Base-by-base conservation (phyloP, 2,888 invertebrate species). In the Ecdyonurus torrentis region DNA sequence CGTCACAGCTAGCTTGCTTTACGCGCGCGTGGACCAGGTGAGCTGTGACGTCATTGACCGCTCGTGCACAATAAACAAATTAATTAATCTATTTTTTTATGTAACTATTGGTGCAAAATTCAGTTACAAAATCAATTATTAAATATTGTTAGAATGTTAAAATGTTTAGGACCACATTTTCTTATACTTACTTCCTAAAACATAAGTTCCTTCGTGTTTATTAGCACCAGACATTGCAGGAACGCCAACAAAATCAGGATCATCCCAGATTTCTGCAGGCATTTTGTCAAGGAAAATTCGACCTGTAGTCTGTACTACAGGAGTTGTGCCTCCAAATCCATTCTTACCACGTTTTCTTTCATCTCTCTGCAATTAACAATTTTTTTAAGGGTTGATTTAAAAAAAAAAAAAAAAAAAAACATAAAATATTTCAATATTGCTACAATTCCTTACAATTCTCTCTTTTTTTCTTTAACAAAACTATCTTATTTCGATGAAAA, bases 181-280 rank as follows among this genome's bases (percentile, higher is more conserved):
- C 37, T 10, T 37, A 15, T 37, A 64, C 71, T 69, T 68, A 78
- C 79, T 69, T 64, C 75, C 75, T 60, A 77, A 66, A 20, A 75
- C 69, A 67, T 76, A 77, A 15, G 75, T 71, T 1, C 79, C 79
- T 67, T 79, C 79, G 65, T 78, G 74, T 66, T 75, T 74, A 0
- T 77, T 77, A 10, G 76, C 74, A 2, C 79, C 79, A 18, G 74
- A 74, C 71, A 79, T 71, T 58, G 78, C 69, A 0, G 77, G 74
- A 23, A 78, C 74, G 65, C 75, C 74, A 1, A 71, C 71, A 63
- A 68, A 70, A 20, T 66, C 63, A 52, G 70, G 72, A 23, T 67
- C 65, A 59, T 65, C 66, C 19, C 70, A 66, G 22, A 67, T 65
- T 1, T 67, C 64, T 25, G 61, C 62, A 1, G 73, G 72, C 64